Evolutionary conservation across 2,888 invertebrate genomes (phyloP), one percentile per base, ranked within the genome.

Genomic region (Electrophaes corylata): DNA sequence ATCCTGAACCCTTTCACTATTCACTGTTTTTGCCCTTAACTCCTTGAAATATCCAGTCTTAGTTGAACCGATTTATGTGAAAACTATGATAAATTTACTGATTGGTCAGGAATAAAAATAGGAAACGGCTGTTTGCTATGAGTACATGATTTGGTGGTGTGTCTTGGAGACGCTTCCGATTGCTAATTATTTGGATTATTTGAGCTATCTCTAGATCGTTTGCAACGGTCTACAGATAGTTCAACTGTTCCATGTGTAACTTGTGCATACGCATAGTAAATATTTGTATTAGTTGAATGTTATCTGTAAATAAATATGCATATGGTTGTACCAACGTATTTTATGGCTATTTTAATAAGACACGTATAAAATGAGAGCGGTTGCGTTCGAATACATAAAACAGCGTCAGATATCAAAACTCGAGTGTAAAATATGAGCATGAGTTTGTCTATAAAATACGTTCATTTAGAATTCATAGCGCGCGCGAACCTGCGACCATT

Each of bases 391-490:
- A 16, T 37, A 37, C 37, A 37, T 37, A 37, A 16, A 37, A 16
- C n/a, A n/a, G 16, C 14, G 29, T 31, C 12, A 14, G 23, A 43
- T 43, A 43, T 26, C 12, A 35, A 47, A 19, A 47, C 33, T 46
- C 31, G 18, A 18, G 14, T 10, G 8, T n/a, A 19, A 39, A 40
- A 53, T 53, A 33, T 40, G 43, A 44, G 14, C 29, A 14, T 12
- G 31, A 46, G 45, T 31, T 53, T 12, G 19, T 46, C 29, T 37
- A 33, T 53, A 46, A 46, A 53, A 33, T 23, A 46, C 54, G 23
- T 41, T 40, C 23, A 47, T 47, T 47, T 40, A 16, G 54, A 47
- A 54, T 54, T 54, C 54, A 43, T 14, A 11, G 43, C 54, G 41
- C 53, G 39, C 50, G 29, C n/a, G 53, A 47, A 16, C 12, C 54